Evolutionary conservation across 2,888 invertebrate species (phyloP).

Genomic region (Danaus chrysippus): DNA sequence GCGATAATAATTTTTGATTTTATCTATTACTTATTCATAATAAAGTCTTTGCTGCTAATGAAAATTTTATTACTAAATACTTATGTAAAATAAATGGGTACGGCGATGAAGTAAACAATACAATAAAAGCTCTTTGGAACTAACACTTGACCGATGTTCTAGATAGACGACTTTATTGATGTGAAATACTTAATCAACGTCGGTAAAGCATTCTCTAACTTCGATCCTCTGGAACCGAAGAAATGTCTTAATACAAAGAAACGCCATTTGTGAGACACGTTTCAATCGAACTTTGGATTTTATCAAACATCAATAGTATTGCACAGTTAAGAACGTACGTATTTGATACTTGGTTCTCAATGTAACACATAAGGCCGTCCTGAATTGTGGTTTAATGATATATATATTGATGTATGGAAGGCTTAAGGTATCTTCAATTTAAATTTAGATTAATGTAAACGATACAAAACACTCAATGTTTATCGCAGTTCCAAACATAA

Average conservation of each 20-base stretch:
- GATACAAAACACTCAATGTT: conserved; percentile 1
- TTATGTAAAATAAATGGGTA: neutral
- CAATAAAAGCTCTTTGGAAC: conserved; percentile 11
- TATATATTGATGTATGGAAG: no score
- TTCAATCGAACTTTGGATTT: conserved; percentile 13
- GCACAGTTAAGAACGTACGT: conserved; percentile 15
- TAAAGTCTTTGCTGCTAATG: no score
- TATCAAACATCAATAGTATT: conserved; percentile 2
- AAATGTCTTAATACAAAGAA: conserved; percentile 21
- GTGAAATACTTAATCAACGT: conserved; percentile 65
- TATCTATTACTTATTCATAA: no score
- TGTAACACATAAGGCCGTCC: conserved; percentile 20
- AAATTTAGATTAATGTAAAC: neutral
- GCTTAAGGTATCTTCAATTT: no score
- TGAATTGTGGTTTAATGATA: conserved; percentile 9
- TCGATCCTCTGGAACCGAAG: conserved; percentile 29
- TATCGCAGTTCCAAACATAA: conserved; percentile 1
- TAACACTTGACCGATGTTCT: conserved; percentile 32
- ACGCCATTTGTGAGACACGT: conserved; percentile 12
- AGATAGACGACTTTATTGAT: conserved; percentile 63
- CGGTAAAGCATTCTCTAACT: conserved; percentile 36
- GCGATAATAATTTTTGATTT: no score
- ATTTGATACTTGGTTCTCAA: conserved; percentile 21
- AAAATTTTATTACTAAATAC: no score
- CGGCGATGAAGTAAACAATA: neutral